These are phyloP conservation scores for Alaudala cheleensis DNA, from an alignment of 2,113 vertebrate genomes.

Conservation along the genomic window DNA sequence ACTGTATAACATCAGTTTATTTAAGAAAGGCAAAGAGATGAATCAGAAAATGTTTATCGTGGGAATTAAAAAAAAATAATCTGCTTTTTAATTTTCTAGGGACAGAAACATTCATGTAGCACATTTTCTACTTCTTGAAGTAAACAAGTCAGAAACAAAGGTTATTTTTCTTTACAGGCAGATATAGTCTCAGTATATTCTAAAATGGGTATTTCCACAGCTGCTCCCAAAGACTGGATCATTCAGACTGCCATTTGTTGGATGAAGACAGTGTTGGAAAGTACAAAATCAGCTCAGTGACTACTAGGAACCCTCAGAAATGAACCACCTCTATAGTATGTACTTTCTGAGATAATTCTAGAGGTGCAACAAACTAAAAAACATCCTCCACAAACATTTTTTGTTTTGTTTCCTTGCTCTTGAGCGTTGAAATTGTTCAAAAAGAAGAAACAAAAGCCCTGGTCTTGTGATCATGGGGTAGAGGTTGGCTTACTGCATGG, in stretches of 20 bases:
- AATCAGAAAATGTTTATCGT: constrained; percentile 29
- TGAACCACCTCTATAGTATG: not conserved
- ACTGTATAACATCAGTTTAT: not conserved
- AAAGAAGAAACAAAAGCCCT: not conserved
- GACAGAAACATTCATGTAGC: not conserved
- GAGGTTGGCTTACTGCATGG: not conserved
- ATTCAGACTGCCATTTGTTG: not conserved
- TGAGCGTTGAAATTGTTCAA: not conserved
- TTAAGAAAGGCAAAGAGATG: constrained; percentile 69
- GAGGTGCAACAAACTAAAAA: not conserved
- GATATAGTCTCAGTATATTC: not conserved
- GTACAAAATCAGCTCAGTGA: not conserved
- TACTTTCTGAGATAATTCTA: not conserved
- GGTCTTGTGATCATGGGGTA: not conserved
- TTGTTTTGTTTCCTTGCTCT: not conserved
- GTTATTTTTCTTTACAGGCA: not conserved
- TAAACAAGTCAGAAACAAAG: constrained; percentile 5
- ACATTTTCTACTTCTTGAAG: not conserved
- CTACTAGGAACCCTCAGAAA: not conserved
- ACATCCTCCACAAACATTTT: not conserved
- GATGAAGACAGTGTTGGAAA: not conserved
- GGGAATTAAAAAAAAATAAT: not conserved
- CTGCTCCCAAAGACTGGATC: not conserved
- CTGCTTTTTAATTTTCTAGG: not conserved
- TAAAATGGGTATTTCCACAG: not conserved